phyloP scores from a whole-genome alignment of 1,140 invertebrate genomes.

The Atta colombica region DNA sequence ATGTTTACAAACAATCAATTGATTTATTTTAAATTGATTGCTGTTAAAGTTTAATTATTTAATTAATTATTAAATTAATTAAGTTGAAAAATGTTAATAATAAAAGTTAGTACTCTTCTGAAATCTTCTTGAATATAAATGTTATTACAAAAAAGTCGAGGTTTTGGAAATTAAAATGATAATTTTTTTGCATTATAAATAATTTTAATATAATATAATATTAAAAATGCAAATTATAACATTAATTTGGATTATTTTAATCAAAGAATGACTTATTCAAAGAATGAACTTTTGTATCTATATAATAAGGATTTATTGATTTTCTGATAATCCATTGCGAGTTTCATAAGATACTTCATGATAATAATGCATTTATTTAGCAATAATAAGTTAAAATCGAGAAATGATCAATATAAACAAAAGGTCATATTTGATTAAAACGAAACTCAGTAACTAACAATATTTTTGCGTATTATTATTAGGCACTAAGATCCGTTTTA shows the following conservation, averaged over 20 bases:
- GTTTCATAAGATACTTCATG: not conserved
- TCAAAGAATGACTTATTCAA: not conserved
- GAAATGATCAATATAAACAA: too few relatives aligned
- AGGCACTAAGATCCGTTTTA: too few relatives aligned
- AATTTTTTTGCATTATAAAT: not conserved
- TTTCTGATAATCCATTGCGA: not conserved
- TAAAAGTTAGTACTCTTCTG: not conserved
- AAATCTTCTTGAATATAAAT: not conserved
- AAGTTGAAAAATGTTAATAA: not conserved
- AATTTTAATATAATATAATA: not conserved
- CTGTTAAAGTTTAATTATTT: not conserved
- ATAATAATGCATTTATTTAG: not conserved
- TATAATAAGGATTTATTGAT: not conserved
- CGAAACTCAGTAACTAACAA: too few relatives aligned
- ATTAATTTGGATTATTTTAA: not conserved
- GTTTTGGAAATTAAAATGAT: not conserved
- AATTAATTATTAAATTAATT: too few relatives aligned
- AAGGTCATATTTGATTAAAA: too few relatives aligned
- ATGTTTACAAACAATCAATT: not conserved
- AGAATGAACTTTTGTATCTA: not conserved
- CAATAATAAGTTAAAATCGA: too few relatives aligned
- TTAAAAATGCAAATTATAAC: not conserved
- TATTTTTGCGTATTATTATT: too few relatives aligned
- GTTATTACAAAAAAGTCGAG: not conserved
- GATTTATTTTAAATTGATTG: not conserved